These are phyloP conservation scores for Drosophila rellima DNA, from an alignment of 2,888 invertebrate genomes.

Conservation along the genomic window DNA sequence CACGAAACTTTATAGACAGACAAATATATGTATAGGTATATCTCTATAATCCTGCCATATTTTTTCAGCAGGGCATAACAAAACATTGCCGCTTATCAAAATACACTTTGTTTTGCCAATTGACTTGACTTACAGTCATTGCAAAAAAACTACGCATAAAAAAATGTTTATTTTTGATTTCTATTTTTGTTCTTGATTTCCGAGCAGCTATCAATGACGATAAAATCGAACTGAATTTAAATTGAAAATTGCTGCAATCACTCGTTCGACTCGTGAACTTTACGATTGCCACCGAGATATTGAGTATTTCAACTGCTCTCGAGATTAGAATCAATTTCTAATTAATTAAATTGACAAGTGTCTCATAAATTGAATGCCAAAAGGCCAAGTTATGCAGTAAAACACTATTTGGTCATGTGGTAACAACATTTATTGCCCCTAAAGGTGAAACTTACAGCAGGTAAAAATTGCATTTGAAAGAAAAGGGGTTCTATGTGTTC, in stretches of 20 bases:
- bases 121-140: neutral
- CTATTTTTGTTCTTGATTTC: neutral
- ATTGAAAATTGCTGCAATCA: slow-evolving; percentile 9
- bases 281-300: neutral
- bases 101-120: slow-evolving; percentile 15
- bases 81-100: slow-evolving; percentile 31
- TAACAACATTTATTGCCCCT: neutral
- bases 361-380: slow-evolving; percentile 6
- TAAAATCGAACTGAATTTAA: neutral
- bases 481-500: neutral
- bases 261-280: slow-evolving; percentile 1
- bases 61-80: neutral
- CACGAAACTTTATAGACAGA: slow-evolving; percentile 22
- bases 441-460: neutral
- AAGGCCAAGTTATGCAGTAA: slow-evolving; percentile 4
- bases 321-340: slow-evolving; percentile 12
- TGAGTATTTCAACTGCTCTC: neutral
- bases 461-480: neutral
- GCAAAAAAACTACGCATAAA: neutral
- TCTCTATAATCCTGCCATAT: slow-evolving; percentile 18
- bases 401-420: slow-evolving; percentile 19
- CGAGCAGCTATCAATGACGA: neutral
- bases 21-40: slow-evolving; percentile 10
- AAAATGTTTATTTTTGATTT: neutral
- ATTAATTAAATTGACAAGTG: slow-evolving; percentile 6